Percentiles rank a stretch among this genome's conserved stretches.
phyloP scores from a whole-genome alignment of 1,140 invertebrate genomes.

The Drosophila setifemur region DNA sequence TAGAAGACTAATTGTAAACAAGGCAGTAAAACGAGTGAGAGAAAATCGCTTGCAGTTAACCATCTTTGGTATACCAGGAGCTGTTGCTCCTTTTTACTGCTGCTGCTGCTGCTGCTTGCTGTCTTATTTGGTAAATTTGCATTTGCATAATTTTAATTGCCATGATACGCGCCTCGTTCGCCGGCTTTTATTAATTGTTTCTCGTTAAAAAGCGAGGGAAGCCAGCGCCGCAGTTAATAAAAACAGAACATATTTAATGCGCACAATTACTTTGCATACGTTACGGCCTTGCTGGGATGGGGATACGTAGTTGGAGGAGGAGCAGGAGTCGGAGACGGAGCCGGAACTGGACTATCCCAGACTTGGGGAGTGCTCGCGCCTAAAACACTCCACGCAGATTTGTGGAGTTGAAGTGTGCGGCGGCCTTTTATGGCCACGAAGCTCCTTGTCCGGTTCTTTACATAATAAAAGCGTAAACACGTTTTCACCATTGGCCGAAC shows the following conservation, averaged over 20 bases:
- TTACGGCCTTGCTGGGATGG: slow-evolving; percentile 28
- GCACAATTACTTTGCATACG: slow-evolving; percentile 77
- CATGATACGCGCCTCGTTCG: slow-evolving; percentile 51
- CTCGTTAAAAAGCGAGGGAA: slow-evolving; percentile 50
- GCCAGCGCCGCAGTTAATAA: slow-evolving; percentile 42
- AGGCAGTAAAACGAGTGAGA: slow-evolving; percentile 21
- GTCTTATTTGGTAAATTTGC: neutral
- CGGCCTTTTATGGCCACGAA: slow-evolving; percentile 22
- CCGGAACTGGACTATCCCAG: neutral
- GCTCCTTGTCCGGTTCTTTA: slow-evolving; percentile 57
- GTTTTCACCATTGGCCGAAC: slow-evolving; percentile 70
- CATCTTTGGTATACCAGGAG: slow-evolving; percentile 10
- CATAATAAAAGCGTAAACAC: slow-evolving; percentile 80
- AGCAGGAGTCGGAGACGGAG: neutral
- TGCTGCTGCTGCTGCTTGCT: no score
- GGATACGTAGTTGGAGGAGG: neutral
- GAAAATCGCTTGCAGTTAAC: slow-evolving; percentile 31
- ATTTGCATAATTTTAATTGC: slow-evolving; percentile 77
- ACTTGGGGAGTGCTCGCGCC: slow-evolving; percentile 3
- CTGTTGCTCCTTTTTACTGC: slow-evolving; percentile 28
- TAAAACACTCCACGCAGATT: slow-evolving; percentile 47
- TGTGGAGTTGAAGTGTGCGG: slow-evolving; percentile 43
- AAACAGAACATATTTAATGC: slow-evolving; percentile 72
- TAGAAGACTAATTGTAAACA: slow-evolving; percentile 67
- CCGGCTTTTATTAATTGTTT: slow-evolving; percentile 69